Percentiles rank a stretch among this genome's conserved stretches.
Conservation (phyloP, 2,113 vertebrate species). For the Chaenogobius annularis region DNA sequence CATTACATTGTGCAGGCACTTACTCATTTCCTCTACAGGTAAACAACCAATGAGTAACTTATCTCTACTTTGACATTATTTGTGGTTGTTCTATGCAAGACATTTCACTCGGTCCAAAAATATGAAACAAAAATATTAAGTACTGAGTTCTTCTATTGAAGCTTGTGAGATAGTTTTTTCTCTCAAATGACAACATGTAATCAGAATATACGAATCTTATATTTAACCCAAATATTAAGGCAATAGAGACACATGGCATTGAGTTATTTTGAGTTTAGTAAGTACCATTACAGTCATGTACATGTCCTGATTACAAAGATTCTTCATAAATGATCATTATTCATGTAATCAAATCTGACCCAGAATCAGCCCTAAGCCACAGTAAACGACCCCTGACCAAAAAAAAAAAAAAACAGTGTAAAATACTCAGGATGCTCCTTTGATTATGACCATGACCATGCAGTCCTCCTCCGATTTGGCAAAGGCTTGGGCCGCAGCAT, state of each 20-base stretch:
- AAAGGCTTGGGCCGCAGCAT: constrained; percentile 94
- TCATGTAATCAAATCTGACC: constrained; percentile 16
- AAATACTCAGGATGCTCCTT: constrained; percentile 86
- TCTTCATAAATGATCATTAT: constrained; percentile 23
- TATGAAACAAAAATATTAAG: constrained; percentile 12
- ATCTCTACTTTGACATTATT: not conserved
- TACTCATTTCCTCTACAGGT: constrained; percentile 15
- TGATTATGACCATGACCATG: constrained; percentile 98
- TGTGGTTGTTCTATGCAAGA: constrained; percentile 1
- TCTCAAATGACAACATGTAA: constrained; percentile 5
- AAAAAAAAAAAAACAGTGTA: constrained; percentile 29
- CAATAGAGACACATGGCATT: constrained; percentile 32
- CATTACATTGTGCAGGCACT: constrained; percentile 1
- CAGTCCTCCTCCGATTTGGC: constrained; percentile 98
- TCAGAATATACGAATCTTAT: not conserved
- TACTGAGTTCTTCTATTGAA: constrained; percentile 15
- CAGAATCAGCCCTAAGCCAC: constrained; percentile 18
- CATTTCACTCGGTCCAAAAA: constrained; percentile 19
- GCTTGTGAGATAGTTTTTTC: constrained; percentile 18
- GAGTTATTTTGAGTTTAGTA: constrained; percentile 15
- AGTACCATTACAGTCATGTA: constrained; percentile 32
- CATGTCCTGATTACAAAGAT: constrained; percentile 12
- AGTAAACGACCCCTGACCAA: constrained; percentile 20
- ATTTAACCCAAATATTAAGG: constrained; percentile 34
- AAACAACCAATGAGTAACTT: not conserved